Percentiles rank a stretch among this genome's conserved stretches.
These are phyloP conservation scores for Gambusia yucatana DNA, from an alignment of 2,797 vertebrate species.

Conservation along the genomic window DNA sequence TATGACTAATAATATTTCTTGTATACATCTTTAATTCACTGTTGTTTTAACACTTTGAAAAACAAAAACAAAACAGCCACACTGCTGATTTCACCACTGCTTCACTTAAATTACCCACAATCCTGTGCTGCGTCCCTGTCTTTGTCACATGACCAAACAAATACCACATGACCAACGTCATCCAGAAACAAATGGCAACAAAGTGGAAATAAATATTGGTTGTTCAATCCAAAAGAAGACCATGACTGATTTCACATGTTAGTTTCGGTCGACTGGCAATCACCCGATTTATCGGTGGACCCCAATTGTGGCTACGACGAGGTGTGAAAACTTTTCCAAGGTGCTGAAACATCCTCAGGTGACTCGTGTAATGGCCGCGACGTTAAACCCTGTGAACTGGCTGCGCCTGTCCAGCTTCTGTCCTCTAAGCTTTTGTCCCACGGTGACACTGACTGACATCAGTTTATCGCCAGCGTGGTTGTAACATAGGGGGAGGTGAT, in stretches of 20 bases:
- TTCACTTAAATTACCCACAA: too few species aligned
- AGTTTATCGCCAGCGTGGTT: slow-evolving; percentile 58
- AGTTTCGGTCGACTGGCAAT: not conserved
- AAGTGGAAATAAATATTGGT: too few species aligned
- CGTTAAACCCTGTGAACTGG: slow-evolving; percentile 48
- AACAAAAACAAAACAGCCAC: too few species aligned
- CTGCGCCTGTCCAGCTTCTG: slow-evolving; percentile 41
- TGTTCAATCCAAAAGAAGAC: not conserved
- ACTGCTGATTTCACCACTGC: too few species aligned
- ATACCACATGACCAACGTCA: too few species aligned
- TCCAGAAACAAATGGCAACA: too few species aligned
- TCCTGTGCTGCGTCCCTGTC: too few species aligned
- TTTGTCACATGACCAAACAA: too few species aligned
- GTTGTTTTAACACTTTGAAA: too few species aligned
- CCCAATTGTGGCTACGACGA: not conserved
- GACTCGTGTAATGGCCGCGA: slow-evolving; percentile 28
- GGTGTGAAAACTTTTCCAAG: not conserved
- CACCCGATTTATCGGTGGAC: not conserved
- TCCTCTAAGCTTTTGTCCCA: slow-evolving; percentile 51
- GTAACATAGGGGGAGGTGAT: slow-evolving; percentile 58
- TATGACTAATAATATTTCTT: too few species aligned
- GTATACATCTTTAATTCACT: too few species aligned
- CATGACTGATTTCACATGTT: not conserved
- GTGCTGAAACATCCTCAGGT: not conserved
- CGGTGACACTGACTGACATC: slow-evolving; percentile 46